A percentile compares a stretch with the other conserved stretches of the same genome.
phyloP scores from a whole-genome alignment of 2,113 vertebrate genomes.

The Hylia prasina region DNA sequence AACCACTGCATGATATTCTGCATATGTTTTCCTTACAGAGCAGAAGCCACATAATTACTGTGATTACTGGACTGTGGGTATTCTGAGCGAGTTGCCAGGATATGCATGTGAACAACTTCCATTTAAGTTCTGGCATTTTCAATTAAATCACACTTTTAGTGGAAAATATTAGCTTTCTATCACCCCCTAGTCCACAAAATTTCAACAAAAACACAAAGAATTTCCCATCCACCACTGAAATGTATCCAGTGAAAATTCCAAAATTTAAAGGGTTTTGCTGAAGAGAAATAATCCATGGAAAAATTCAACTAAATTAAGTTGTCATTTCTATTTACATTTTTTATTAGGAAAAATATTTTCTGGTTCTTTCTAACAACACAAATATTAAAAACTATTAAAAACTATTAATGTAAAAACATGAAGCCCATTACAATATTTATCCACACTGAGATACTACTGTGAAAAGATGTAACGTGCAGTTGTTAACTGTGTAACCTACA shows the following conservation, averaged over 20 bases:
- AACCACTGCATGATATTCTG: background rate
- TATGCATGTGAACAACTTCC: background rate
- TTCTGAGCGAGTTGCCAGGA: background rate
- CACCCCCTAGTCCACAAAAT: background rate
- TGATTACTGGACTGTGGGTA: background rate
- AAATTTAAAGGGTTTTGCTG: background rate
- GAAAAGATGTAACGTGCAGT: background rate
- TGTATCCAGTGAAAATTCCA: background rate
- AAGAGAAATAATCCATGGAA: background rate
- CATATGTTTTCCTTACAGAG: background rate
- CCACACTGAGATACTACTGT: background rate
- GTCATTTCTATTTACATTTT: background rate
- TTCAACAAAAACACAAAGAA: background rate
- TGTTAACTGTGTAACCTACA: background rate
- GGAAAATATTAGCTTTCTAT: background rate
- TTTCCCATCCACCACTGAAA: background rate
- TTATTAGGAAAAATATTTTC: background rate
- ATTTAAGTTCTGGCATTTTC: background rate
- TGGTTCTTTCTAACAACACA: background rate
- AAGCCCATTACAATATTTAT: background rate
- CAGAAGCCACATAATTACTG: conserved; percentile 3
- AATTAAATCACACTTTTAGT: background rate
- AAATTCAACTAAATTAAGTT: background rate
- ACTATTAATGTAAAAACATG: background rate
- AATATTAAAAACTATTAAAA: background rate